phyloP scores from a whole-genome alignment of 2,888 invertebrate genomes.

The Hypercompe scribonia region DNA sequence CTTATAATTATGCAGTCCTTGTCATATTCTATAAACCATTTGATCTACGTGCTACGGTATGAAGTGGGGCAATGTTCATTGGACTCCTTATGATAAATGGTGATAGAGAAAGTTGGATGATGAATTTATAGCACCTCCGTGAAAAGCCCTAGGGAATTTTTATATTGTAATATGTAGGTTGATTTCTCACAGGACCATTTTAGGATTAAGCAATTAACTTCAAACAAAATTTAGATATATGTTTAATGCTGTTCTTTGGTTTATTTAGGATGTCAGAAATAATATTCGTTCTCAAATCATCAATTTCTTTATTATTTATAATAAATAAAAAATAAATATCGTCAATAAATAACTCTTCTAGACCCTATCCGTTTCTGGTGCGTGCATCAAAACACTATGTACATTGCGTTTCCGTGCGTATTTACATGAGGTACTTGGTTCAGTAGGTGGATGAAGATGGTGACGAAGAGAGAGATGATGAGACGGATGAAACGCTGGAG shows the following conservation, averaged over 20 bases:
- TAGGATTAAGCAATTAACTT: neutral
- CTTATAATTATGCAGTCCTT: neutral
- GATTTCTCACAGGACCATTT: slow-evolving; percentile 3
- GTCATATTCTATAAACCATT: neutral
- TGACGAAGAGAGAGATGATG: slow-evolving; percentile 70
- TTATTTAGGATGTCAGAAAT: slow-evolving; percentile 10
- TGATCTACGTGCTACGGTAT: neutral
- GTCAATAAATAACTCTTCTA: slow-evolving; percentile 81
- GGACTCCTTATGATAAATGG: slow-evolving; percentile 34
- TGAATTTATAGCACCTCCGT: slow-evolving; percentile 18
- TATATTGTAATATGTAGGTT: slow-evolving; percentile 19
- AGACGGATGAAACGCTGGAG: slow-evolving; percentile 82
- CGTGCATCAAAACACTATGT: slow-evolving; percentile 65
- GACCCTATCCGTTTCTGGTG: slow-evolving; percentile 76
- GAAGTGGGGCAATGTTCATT: slow-evolving; percentile 23
- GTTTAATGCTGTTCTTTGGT: neutral
- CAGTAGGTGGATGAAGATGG: slow-evolving; percentile 69
- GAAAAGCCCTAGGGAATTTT: slow-evolving; percentile 53
- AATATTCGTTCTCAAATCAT: slow-evolving; percentile 61
- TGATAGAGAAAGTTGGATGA: slow-evolving; percentile 43
- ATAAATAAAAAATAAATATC: slow-evolving; percentile 83
- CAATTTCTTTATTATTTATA: slow-evolving; percentile 78
- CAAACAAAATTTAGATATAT: neutral
- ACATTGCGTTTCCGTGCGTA: slow-evolving; percentile 62
- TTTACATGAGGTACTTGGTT: slow-evolving; percentile 71